phyloP scores from a whole-genome alignment of 35 echinoderm and acorn worm genomes.

The Diadema setosum region DNA sequence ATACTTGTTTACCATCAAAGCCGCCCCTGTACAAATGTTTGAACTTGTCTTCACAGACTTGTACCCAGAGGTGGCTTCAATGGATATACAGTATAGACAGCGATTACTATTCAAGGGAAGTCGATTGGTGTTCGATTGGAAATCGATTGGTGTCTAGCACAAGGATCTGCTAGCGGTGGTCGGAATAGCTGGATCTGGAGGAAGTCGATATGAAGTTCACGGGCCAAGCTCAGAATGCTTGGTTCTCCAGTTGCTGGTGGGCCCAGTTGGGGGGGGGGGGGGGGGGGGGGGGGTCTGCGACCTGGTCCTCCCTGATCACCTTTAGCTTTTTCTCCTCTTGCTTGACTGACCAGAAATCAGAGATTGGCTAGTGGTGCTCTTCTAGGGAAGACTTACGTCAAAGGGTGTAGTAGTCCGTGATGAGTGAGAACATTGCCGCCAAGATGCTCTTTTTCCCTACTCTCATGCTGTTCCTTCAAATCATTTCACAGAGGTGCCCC shows the following conservation, averaged over 20 bases:
- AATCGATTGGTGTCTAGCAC: background rate
- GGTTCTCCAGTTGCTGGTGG: too few species aligned
- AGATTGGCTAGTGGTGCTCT: background rate
- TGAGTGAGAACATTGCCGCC: background rate
- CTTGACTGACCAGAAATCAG: background rate
- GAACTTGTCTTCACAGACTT: too few species aligned
- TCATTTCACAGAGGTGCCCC: background rate
- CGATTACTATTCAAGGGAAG: too few species aligned
- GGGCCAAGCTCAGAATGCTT: background rate
- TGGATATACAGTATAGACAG: too few species aligned
- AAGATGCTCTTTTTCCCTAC: background rate
- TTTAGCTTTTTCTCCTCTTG: background rate
- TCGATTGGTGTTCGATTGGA: too few species aligned
- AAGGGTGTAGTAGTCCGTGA: background rate
- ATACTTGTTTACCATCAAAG: too few species aligned
- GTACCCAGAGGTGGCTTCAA: too few species aligned
- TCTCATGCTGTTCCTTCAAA: background rate
- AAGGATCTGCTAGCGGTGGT: background rate
- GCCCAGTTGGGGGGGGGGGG: too few species aligned
- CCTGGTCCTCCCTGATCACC: background rate
- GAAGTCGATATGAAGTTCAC: background rate
- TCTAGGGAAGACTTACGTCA: background rate
- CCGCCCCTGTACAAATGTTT: too few species aligned
- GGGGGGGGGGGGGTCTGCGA: background rate
- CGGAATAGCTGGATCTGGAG: background rate